Base-by-base conservation (phyloP, 2,888 invertebrate genomes). In the Caradrina kadenii region DNA sequence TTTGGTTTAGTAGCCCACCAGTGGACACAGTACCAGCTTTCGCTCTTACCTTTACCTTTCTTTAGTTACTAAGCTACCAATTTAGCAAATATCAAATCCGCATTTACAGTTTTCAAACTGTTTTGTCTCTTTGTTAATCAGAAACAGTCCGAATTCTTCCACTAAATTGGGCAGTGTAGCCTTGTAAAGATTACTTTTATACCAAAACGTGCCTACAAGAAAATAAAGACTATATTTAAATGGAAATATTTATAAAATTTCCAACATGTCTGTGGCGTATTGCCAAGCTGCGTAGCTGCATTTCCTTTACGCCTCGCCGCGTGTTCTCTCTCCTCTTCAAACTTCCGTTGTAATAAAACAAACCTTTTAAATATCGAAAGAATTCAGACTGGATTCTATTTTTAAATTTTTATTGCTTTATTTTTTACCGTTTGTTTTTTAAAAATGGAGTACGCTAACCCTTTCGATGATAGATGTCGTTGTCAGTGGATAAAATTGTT, bases 231-330 rank as follows among this genome's bases (percentile, higher is more conserved):
- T 67, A 61, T 63, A 74, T 72, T 71, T 55, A 81, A 80, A 77
- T 77, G 69, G 71, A 69, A 74, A 82, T 72, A 75, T 82, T 78
- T 72, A 61, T 69, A 63, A 58, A 77, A 72, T 60, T 82, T 59
- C 58, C 68, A 62, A 79, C 72, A 70, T 66, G 48, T 75, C 58
- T 11, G 55, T 84, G 84, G 84, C 84, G 35, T 31, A 10, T 15
- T 80, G 84, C 84, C 84, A 84, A 81, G 61, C 60, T n/a, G 5
- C 64, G 69, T 39, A 49, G 63, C 65, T 82, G 82, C 81, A 84
- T 82, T 81, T 84, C 83, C 81, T 84, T 80, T 78, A 63, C 68
- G 67, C 50, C 49, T n/a, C 13, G 22, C 54, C 52, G 58, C 62
- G 19, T 67, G 69, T 63, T 54, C 68, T 76, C 72, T 63, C 58